Evolutionary conservation across 2,113 vertebrate genomes (phyloP).

Genomic region (Periophthalmodon schlosseri): DNA sequence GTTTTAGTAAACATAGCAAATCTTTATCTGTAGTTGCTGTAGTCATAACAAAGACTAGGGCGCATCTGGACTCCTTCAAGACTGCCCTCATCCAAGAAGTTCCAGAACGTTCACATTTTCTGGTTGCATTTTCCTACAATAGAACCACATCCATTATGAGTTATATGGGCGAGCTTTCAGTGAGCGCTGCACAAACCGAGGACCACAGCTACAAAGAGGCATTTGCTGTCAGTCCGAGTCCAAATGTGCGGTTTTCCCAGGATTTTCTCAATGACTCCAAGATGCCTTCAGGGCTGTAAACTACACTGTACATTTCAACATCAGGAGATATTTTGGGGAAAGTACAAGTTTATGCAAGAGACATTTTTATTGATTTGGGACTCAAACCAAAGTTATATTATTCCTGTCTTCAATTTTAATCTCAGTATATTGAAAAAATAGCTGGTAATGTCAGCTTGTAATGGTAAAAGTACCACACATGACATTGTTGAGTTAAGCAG

Average conservation of each 20-base stretch:
- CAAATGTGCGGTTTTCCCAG: constrained; percentile 11
- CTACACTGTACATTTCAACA: not conserved
- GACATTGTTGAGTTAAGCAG: too few relatives aligned
- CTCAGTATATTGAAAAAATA: too few relatives aligned
- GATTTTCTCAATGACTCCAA: constrained; percentile 2
- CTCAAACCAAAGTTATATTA: not conserved
- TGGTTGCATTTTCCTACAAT: constrained; percentile 23
- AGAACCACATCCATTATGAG: constrained; percentile 22
- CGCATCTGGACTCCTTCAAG: constrained; percentile 24
- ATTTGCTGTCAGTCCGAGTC: not conserved
- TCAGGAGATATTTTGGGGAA: constrained; percentile 2
- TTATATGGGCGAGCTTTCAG: constrained; percentile 4
- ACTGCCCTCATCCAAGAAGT: constrained; percentile 19
- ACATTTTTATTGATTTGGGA: not conserved
- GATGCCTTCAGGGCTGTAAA: not conserved
- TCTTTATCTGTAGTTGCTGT: constrained; percentile 2
- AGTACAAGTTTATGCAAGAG: constrained; percentile 11
- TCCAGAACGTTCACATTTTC: constrained; percentile 39
- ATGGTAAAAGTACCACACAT: too few relatives aligned
- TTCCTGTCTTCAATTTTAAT: too few relatives aligned
- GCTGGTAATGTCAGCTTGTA: too few relatives aligned
- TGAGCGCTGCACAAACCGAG: not conserved
- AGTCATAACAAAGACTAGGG: constrained; percentile 41
- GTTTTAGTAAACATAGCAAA: not conserved
- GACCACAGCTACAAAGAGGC: not conserved